phyloP scores from a whole-genome alignment of 2,888 invertebrate genomes.

The Hirtodrosophila cameraria region DNA sequence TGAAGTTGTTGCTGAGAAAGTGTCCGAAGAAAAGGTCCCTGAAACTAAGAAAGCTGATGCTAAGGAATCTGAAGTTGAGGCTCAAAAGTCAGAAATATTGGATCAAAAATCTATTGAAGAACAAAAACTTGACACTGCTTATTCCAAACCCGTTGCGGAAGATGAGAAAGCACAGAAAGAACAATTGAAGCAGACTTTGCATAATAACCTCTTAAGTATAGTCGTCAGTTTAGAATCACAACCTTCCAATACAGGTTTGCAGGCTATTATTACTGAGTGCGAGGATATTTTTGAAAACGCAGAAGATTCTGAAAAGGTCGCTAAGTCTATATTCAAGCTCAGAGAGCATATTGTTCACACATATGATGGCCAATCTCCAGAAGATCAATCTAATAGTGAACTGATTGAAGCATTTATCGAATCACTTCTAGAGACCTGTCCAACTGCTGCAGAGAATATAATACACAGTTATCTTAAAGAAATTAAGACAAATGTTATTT shows the following conservation, averaged over 20 bases:
- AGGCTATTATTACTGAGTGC: conserved; percentile 25
- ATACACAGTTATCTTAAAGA: conserved; percentile 41
- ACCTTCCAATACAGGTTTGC: conserved; percentile 10
- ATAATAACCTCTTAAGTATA: conserved; percentile 23
- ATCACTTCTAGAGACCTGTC: conserved; percentile 42
- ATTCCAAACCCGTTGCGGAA: too few relatives aligned
- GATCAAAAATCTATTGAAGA: conserved; percentile 17
- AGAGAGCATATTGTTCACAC: conserved; percentile 81
- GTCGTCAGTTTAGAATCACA: conserved; percentile 1
- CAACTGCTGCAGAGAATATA: conserved; percentile 40
- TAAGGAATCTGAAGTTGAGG: background rate
- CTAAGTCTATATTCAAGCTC: conserved; percentile 75
- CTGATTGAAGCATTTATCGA: conserved; percentile 55
- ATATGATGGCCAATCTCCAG: conserved; percentile 63
- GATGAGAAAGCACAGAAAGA: background rate
- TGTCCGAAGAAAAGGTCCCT: background rate
- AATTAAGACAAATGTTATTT: conserved; percentile 50
- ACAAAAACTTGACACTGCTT: conserved; percentile 1
- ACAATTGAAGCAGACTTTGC: conserved; percentile 8
- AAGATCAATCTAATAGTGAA: conserved; percentile 33
- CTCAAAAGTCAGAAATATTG: background rate
- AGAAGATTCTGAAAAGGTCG: conserved; percentile 39
- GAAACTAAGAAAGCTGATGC: background rate
- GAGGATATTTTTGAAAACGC: conserved; percentile 45
- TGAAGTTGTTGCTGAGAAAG: too few relatives aligned